Percentiles rank a stretch among this genome's conserved stretches.
These are phyloP conservation scores for Plebejus anna DNA, from an alignment of 2,888 invertebrate species.

Conservation along the genomic window DNA sequence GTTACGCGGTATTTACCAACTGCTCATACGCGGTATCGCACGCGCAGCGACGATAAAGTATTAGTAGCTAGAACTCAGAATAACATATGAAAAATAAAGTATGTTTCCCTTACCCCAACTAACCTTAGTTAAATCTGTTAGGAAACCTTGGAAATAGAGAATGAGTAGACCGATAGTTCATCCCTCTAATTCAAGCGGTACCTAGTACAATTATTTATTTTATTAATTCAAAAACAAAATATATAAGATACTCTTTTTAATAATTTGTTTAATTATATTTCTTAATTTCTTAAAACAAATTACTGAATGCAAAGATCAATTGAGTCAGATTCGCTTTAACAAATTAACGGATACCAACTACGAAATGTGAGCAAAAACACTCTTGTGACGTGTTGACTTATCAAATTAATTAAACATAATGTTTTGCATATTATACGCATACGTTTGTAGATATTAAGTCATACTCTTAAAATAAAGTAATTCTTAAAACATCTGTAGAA, in stretches of 20 bases:
- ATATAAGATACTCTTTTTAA: no score
- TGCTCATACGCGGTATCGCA: no score
- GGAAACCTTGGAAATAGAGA: not conserved
- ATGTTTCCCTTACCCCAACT: no score
- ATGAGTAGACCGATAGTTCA: no score
- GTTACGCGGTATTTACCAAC: no score
- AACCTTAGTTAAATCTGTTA: not conserved
- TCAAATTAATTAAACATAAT: conserved; percentile 17
- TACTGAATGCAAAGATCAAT: not conserved
- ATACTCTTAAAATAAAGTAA: not conserved
- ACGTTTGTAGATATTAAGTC: not conserved
- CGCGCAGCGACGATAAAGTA: no score
- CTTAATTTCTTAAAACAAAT: no score
- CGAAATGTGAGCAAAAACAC: not conserved
- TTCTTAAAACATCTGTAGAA: not conserved
- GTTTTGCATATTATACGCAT: conserved; percentile 1
- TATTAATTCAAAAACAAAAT: no score
- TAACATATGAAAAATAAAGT: no score
- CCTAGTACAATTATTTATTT: not conserved
- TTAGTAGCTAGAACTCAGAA: no score
- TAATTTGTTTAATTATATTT: no score
- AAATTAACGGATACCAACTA: not conserved
- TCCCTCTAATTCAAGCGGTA: no score
- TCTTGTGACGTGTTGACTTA: not conserved
- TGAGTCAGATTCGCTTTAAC: not conserved